phyloP scores from a whole-genome alignment of 2,797 vertebrate species.

The Poecilia wingei region DNA sequence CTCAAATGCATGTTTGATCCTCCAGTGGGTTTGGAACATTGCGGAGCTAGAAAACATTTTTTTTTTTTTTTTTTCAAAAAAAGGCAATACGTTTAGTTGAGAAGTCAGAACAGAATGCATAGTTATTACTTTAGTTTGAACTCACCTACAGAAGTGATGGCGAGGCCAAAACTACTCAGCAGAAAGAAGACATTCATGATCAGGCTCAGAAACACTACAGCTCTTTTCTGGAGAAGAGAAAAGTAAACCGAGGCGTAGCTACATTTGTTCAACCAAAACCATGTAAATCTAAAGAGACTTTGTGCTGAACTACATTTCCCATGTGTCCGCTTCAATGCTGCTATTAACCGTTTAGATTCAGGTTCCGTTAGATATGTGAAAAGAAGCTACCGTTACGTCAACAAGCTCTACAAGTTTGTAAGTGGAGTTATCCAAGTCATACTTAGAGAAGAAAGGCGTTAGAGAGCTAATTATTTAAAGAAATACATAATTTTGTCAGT shows the following conservation, averaged over 20 bases:
- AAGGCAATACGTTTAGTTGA: not conserved
- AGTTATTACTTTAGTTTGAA: not conserved
- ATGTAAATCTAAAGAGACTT: not conserved
- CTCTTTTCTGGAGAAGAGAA: conserved; percentile 3
- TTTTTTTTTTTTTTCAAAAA: not conserved
- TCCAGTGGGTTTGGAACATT: conserved; percentile 31
- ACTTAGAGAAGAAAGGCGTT: not conserved
- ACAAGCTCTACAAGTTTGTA: not conserved
- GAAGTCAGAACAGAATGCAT: not conserved
- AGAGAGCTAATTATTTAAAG: not conserved
- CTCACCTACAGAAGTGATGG: conserved; percentile 48
- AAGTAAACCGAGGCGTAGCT: accelerated
- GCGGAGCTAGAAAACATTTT: conserved; percentile 28
- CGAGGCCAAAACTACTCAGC: conserved; percentile 33
- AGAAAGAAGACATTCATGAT: conserved; percentile 38
- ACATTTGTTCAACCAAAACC: not conserved
- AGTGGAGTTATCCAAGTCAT: not conserved
- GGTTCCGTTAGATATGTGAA: not conserved
- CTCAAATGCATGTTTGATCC: conserved; percentile 19
- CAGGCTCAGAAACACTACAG: not conserved
- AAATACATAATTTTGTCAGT: not conserved
- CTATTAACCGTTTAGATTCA: not conserved
- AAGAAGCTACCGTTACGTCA: not conserved
- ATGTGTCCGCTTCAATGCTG: not conserved
- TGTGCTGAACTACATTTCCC: not conserved